Percentiles rank a stretch among this genome's conserved stretches.
Evolutionary conservation across 2,888 invertebrate genomes (phyloP).

Genomic region (Ptilodon capucinus): DNA sequence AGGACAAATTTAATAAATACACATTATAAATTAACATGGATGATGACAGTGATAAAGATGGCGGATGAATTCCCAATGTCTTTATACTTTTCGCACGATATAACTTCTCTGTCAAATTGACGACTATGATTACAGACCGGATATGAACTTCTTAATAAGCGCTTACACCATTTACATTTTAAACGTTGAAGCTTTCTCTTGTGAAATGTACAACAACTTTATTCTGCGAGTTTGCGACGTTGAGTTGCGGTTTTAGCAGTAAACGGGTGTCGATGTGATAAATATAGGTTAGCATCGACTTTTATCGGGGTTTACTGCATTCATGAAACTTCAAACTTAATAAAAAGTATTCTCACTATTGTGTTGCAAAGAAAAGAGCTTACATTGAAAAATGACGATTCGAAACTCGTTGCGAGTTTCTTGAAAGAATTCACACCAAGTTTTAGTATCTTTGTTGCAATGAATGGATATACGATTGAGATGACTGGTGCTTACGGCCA

Average conservation of each 20-base stretch:
- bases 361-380: conserved; percentile 22
- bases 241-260: conserved; percentile 16
- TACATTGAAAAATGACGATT: conserved; percentile 16
- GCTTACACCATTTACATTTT: conserved; percentile 73
- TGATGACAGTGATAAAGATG: too few species aligned
- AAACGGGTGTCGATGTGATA: conserved; percentile 25
- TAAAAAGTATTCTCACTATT: conserved; percentile 28
- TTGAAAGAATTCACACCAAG: neutral
- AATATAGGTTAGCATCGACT: conserved; percentile 21
- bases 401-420: neutral
- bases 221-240: conserved; percentile 35
- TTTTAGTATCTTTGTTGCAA: neutral
- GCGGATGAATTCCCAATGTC: too few species aligned
- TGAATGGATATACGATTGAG: neutral
- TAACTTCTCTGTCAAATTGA: conserved; percentile 52
- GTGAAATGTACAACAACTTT: conserved; percentile 62
- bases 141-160: conserved; percentile 75
- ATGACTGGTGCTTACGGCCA: neutral
- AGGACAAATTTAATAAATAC: too few species aligned
- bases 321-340: conserved; percentile 20
- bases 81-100: conserved; percentile 23
- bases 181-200: conserved; percentile 39
- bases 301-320: conserved; percentile 29
- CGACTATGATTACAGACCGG: conserved; percentile 68
- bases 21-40: too few species aligned